phyloP scores from a whole-genome alignment of 2,113 vertebrate genomes.

The Eudyptes chrysolophus region DNA sequence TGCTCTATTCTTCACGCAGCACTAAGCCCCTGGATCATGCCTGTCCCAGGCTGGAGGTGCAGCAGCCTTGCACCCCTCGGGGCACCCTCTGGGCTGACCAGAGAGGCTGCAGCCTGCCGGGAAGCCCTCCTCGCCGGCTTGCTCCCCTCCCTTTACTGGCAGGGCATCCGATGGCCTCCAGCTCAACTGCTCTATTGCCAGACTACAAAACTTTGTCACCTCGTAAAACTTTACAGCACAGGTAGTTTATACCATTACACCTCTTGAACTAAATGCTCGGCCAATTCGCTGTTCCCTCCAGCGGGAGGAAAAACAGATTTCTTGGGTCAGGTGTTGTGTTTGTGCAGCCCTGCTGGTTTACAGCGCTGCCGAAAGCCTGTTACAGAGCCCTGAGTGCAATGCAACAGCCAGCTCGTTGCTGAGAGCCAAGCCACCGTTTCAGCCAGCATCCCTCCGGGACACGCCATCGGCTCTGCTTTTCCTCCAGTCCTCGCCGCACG shows the following conservation, averaged over 20 bases:
- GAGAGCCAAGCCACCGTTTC: neutral
- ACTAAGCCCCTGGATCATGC: neutral
- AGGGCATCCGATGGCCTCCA: neutral
- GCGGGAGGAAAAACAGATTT: neutral
- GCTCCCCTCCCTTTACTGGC: neutral
- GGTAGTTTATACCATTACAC: slow-evolving; percentile 36
- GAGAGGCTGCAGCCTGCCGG: neutral
- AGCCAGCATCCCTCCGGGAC: neutral
- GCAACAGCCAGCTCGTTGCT: neutral
- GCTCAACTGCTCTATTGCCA: neutral
- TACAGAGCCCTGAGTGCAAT: rapidly evolving
- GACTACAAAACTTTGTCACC: slow-evolving; percentile 30
- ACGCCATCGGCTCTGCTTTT: rapidly evolving
- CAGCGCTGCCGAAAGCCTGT: neutral
- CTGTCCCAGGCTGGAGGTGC: neutral
- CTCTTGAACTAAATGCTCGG: neutral
- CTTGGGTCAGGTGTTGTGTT: neutral
- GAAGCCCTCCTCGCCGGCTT: neutral
- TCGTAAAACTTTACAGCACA: slow-evolving; percentile 18
- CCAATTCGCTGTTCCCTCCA: neutral
- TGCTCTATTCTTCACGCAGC: neutral
- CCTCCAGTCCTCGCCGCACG: rapidly evolving
- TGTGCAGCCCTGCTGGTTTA: neutral
- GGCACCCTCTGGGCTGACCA: neutral
- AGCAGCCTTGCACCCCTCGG: neutral